Base-by-base conservation (phyloP, 2,888 invertebrate genomes). In the Dexiosoma caninum region DNA sequence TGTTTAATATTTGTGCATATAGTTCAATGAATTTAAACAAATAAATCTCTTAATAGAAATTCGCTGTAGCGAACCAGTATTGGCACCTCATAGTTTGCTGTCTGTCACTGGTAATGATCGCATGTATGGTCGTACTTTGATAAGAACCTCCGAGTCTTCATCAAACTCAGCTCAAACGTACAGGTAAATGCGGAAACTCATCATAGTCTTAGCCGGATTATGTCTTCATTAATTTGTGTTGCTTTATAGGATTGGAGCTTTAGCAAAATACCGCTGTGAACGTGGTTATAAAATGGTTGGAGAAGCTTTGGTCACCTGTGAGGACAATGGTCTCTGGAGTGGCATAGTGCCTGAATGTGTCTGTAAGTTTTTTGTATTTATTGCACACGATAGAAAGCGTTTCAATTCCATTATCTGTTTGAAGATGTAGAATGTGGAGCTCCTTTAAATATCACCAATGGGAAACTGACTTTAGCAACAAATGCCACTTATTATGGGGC, bases 71-170 rank as follows among this genome's bases (percentile, higher is more conserved):
- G 96, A 96, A 85, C 97, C 97, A 0, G 91, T 94, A 2, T 91
- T 96, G 30, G 95, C 97, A 0, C 94, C 95, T 30, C 96, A 97
- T 88, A 95, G 96, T 82, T 95, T 97, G 21, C 92, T 97, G 0
- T 96, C 97, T 0, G 95, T 97, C 35, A 96, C 97, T 0, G 96
- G 96, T 64, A 97, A 97, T 87, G 97, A 97, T 88, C 92, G 97
- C 62, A 95, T 95, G 93, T 96, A 96, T 86, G 96, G 96, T 0
- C 92, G 96, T 27, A 96, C 96, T 0, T 90, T 96, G 16, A 95
- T 96, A 83, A 92, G 95, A 44, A 96, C 96, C 0, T 91, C 93
- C 0, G 95, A 95, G 62, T 93, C 92, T 76, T 92, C 92, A 2
- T 87, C 92, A 1, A 94, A 92, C 84, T 93, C 92, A 9, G 93